phyloP scores from a whole-genome alignment of 2,797 vertebrate species.

The Sitta carolinensis region DNA sequence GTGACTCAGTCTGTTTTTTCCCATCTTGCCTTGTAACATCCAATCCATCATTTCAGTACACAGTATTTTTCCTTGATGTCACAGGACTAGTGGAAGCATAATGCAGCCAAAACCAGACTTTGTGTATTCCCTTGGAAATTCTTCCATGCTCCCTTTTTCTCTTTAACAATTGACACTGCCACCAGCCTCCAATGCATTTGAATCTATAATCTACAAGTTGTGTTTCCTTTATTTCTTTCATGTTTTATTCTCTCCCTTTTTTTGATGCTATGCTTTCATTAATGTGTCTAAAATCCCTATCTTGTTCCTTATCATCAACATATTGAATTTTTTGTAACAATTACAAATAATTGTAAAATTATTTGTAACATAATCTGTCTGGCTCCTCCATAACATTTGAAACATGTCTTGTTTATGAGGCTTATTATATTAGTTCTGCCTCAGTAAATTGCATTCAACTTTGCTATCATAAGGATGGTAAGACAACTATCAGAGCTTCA shows the following conservation, averaged over 20 bases:
- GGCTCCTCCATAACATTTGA: background rate
- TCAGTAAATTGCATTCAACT: background rate
- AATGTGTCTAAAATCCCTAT: background rate
- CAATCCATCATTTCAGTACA: constrained; percentile 29
- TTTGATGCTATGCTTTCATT: background rate
- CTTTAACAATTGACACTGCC: background rate
- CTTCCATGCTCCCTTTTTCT: background rate
- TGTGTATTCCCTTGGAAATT: background rate
- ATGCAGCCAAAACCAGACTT: background rate
- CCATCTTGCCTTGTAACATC: constrained; percentile 18
- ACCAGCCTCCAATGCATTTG: background rate
- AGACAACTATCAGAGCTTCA: background rate
- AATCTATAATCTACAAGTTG: background rate
- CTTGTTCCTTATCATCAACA: background rate
- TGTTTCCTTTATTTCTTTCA: background rate
- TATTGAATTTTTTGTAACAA: background rate
- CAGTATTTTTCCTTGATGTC: background rate
- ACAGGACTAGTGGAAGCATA: background rate
- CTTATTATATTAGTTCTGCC: background rate
- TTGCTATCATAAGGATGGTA: background rate
- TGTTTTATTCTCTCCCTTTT: background rate
- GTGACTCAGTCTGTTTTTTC: constrained; percentile 17
- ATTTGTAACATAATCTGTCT: background rate
- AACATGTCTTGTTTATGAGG: background rate
- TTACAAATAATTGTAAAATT: no score